Evolutionary conservation across 1,140 invertebrate species (phyloP).

Genomic region (Nebria ingens): DNA sequence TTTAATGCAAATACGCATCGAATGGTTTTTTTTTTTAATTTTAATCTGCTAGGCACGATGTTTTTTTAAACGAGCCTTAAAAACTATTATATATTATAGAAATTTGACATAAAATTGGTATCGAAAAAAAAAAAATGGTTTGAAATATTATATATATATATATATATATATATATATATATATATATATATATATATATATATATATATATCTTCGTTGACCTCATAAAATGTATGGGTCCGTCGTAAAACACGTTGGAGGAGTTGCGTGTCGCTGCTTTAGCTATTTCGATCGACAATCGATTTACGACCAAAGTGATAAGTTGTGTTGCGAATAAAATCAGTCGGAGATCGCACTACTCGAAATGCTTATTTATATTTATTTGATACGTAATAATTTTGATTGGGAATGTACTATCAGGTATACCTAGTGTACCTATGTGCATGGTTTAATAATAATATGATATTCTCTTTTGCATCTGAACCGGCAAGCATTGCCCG

Average conservation of each 20-base stretch:
- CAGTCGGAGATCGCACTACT: background rate
- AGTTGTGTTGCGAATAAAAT: conserved; percentile 4
- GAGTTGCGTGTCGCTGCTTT: background rate
- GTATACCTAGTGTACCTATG: background rate
- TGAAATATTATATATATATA: no score
- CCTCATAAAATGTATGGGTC: no score
- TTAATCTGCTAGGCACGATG: no score
- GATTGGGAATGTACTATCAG: background rate
- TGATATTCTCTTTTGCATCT: background rate
- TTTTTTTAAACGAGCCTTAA: no score
- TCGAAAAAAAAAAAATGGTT: no score
- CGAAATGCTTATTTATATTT: background rate
- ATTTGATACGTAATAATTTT: background rate
- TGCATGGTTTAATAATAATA: conserved; percentile 7
- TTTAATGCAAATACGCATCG: no score
- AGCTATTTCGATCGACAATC: background rate
- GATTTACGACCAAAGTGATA: conserved; percentile 3
- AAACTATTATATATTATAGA: no score
- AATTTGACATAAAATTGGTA: no score
- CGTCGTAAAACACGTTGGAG: background rate
- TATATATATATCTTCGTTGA: no score
- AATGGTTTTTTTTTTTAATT: no score
- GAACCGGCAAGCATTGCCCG: background rate
- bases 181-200: no score
- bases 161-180: no score